Percentiles rank a stretch among this genome's conserved stretches.
Evolutionary conservation across 1,140 invertebrate genomes (phyloP).

Genomic region (Drosophila mauritiana): DNA sequence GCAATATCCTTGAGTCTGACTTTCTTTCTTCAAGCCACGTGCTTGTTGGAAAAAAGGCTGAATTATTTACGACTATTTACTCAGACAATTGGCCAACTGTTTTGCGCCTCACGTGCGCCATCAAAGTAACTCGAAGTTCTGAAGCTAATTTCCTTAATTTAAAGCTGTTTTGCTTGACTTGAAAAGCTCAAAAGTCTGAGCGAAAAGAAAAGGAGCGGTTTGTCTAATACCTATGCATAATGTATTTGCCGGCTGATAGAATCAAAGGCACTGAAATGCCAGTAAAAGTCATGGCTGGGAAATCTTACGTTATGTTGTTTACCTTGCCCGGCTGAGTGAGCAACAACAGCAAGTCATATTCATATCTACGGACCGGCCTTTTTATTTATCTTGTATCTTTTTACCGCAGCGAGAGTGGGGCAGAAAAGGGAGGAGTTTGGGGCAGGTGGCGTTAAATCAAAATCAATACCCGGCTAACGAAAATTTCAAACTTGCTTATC

Average conservation of each 20-base stretch:
- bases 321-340: conserved; percentile 29
- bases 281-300: conserved; percentile 17
- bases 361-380: conserved; percentile 39
- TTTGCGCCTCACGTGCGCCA: conserved; percentile 50
- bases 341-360: conserved; percentile 40
- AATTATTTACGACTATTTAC: conserved; percentile 76
- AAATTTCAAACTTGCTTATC: conserved; percentile 63
- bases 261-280: conserved; percentile 5
- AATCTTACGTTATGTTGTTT: conserved; percentile 55
- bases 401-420: conserved; percentile 17
- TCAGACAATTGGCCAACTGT: conserved; percentile 63
- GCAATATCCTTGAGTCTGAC: conserved; percentile 54
- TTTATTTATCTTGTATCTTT: conserved; percentile 62
- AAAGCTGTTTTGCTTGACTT: conserved; percentile 17
- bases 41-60: conserved; percentile 40
- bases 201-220: not conserved
- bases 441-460: conserved; percentile 43
- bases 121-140: conserved; percentile 8
- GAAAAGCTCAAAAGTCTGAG: conserved; percentile 15
- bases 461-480: conserved; percentile 65
- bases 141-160: conserved; percentile 34
- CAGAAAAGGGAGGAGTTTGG: not conserved
- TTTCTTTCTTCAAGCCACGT: conserved; percentile 5
- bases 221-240: conserved; percentile 13
- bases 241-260: not conserved